Evolutionary conservation across 1,140 invertebrate genomes (phyloP).

Genomic region (Stratiolaelaps scimitus): DNA sequence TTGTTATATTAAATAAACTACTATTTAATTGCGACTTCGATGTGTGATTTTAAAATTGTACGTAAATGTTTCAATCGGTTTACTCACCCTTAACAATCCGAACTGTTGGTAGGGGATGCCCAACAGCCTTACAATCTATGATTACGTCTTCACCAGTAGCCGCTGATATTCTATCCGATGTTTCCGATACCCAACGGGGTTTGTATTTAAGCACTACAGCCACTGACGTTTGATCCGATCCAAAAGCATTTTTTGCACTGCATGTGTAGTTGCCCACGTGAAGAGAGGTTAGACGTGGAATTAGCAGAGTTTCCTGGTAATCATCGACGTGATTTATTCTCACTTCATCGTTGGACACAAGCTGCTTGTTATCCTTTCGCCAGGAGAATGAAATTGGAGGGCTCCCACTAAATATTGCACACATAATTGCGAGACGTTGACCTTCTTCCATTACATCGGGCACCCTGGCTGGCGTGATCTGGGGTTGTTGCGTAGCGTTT

Average conservation of each 20-base stretch:
- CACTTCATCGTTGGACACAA: neutral
- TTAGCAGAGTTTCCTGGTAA: slow-evolving; percentile 15
- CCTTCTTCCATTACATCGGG: slow-evolving; percentile 13
- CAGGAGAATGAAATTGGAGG: slow-evolving; percentile 17
- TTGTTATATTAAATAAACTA: too few species aligned
- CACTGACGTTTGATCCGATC: slow-evolving; percentile 42
- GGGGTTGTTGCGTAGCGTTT: neutral
- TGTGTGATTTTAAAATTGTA: too few species aligned
- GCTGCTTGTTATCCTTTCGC: neutral
- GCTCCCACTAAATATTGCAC: slow-evolving; percentile 7
- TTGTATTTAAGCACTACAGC: neutral
- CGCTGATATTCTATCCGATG: slow-evolving; percentile 1
- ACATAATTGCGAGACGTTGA: slow-evolving; percentile 16
- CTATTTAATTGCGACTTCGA: too few species aligned
- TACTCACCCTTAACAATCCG: slow-evolving; percentile 1
- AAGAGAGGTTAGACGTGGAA: neutral
- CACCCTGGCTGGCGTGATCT: neutral
- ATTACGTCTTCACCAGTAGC: slow-evolving; percentile 19
- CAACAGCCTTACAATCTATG: slow-evolving; percentile 32
- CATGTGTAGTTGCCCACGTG: slow-evolving; percentile 64
- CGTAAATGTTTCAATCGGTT: too few species aligned
- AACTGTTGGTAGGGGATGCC: slow-evolving; percentile 33
- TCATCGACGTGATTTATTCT: slow-evolving; percentile 16
- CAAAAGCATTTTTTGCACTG: slow-evolving; percentile 54
- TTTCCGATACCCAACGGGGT: neutral